Conservation (phyloP, 2,113 vertebrate genomes). For the Gulo gulo region DNA sequence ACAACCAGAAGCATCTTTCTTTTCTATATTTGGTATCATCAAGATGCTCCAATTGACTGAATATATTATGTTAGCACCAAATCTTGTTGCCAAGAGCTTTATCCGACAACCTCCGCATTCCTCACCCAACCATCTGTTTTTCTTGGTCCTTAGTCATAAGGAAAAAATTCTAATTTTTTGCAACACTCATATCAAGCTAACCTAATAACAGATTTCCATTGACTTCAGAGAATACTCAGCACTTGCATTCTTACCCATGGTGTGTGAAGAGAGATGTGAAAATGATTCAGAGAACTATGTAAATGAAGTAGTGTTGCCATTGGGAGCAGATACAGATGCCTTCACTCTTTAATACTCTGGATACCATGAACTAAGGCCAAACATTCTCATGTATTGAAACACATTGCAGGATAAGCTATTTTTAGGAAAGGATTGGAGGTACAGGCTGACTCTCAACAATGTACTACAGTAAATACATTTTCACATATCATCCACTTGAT, state of each 20-base stretch:
- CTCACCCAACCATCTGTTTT: slow-evolving; percentile 70
- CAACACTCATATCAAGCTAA: slow-evolving; percentile 49
- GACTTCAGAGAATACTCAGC: slow-evolving; percentile 54
- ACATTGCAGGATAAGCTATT: not conserved
- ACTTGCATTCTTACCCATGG: not conserved
- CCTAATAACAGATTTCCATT: slow-evolving; percentile 45
- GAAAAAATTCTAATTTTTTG: slow-evolving; percentile 1
- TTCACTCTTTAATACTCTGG: not conserved
- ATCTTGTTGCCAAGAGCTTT: slow-evolving; percentile 57
- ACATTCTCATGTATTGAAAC: not conserved
- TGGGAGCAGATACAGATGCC: not conserved
- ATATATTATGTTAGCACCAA: slow-evolving; percentile 53
- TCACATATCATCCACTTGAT: not conserved
- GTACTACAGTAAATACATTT: not conserved
- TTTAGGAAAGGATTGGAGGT: not conserved
- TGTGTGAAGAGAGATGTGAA: slow-evolving; percentile 45
- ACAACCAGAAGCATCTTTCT: slow-evolving; percentile 38
- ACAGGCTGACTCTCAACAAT: not conserved
- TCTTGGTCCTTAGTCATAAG: slow-evolving; percentile 59
- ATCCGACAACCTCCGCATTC: slow-evolving; percentile 53
- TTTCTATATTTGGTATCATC: slow-evolving; percentile 69
- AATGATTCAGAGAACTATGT: slow-evolving; percentile 38
- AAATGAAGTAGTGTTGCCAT: not conserved
- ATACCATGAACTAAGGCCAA: not conserved
- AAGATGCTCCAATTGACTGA: slow-evolving; percentile 57